A percentile compares a stretch with the other conserved stretches of the same genome.
Conservation (phyloP, 2,888 invertebrate species). For the Andrena hattorfiana region DNA sequence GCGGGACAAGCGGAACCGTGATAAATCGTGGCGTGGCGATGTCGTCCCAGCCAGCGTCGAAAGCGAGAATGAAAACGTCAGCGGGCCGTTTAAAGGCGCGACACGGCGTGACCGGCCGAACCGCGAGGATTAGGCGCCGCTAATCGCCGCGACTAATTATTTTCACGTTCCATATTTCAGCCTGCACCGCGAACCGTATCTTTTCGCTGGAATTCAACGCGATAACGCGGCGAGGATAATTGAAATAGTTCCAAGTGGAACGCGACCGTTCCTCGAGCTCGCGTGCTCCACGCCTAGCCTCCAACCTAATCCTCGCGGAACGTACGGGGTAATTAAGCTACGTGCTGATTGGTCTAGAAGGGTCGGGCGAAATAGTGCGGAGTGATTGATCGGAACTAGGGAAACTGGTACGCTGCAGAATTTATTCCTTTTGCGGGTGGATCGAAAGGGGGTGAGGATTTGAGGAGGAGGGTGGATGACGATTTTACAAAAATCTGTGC, state of each 20-base stretch:
- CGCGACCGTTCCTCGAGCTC: neutral
- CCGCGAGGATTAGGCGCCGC: constrained; percentile 6
- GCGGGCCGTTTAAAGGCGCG: constrained; percentile 14
- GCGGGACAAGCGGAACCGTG: constrained; percentile 71
- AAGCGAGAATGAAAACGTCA: constrained; percentile 65
- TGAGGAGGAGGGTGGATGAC: too few relatives aligned
- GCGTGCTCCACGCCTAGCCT: neutral
- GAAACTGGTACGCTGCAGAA: too few relatives aligned
- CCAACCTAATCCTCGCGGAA: neutral
- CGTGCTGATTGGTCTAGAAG: constrained; percentile 20
- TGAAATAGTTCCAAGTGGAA: constrained; percentile 33
- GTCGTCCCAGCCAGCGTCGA: constrained; percentile 48
- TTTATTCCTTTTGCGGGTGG: too few relatives aligned
- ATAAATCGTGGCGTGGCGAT: constrained; percentile 71
- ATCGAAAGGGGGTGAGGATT: too few relatives aligned
- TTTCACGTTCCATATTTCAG: constrained; percentile 45
- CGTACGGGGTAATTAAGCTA: constrained; percentile 20
- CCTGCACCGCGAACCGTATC: constrained; percentile 14
- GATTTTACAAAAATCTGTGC: too few relatives aligned
- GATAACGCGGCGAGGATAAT: constrained; percentile 36
- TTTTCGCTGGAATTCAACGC: constrained; percentile 31
- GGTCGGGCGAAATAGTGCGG: neutral
- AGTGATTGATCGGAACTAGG: constrained; percentile 5
- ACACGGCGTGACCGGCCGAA: neutral
- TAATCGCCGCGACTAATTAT: constrained; percentile 48